Conservation (phyloP, 2,113 vertebrate species). For the Tonatia bakeri region DNA sequence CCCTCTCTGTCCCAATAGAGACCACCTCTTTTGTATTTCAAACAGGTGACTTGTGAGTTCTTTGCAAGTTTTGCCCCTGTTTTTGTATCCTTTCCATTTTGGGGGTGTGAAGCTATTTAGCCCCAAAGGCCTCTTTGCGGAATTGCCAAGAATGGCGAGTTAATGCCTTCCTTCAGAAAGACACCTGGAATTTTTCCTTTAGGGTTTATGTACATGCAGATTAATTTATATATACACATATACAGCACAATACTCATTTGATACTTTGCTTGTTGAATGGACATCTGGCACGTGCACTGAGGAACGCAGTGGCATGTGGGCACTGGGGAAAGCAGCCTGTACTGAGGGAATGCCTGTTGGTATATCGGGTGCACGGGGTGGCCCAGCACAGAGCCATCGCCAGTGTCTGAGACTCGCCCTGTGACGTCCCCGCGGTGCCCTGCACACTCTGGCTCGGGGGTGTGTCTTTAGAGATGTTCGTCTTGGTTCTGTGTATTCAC, state of each 20-base stretch:
- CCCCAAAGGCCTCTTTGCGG: neutral
- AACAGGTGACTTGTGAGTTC: neutral
- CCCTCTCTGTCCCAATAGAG: neutral
- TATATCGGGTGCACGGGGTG: neutral
- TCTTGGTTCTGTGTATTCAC: neutral
- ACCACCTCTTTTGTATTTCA: neutral
- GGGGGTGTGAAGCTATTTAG: neutral
- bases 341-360: constrained; percentile 56
- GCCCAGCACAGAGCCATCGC: constrained; percentile 29
- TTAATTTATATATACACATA: constrained; percentile 73
- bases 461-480: constrained; percentile 37
- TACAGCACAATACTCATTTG: constrained; percentile 72
- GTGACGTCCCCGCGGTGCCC: neutral
- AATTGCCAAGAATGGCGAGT: neutral
- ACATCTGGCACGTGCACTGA: constrained; percentile 56
- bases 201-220: constrained; percentile 72
- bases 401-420: constrained; percentile 53
- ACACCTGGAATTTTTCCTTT: constrained; percentile 70
- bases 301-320: constrained; percentile 64
- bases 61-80: neutral
- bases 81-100: constrained; percentile 45
- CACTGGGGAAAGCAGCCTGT: constrained; percentile 58
- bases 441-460: constrained; percentile 27
- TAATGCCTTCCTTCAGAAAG: constrained; percentile 76
- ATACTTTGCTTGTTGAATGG: constrained; percentile 63